These are phyloP conservation scores for Zaprionus capensis DNA, from an alignment of 1,140 invertebrate genomes.

Conservation along the genomic window DNA sequence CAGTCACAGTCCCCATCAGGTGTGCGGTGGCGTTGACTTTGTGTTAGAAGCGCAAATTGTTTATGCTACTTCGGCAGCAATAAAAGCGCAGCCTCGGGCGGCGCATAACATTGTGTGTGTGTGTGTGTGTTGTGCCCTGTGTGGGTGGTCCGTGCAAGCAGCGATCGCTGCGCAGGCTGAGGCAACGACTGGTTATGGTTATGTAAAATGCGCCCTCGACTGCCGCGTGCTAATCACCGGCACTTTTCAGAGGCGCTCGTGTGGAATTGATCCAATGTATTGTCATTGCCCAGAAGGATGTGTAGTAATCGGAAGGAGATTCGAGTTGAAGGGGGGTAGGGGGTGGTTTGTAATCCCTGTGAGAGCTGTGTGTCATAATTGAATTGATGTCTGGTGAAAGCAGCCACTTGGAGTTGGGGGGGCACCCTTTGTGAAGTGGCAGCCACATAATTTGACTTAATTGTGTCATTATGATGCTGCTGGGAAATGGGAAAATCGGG, in stretches of 20 bases:
- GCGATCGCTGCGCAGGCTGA: slow-evolving; percentile 24
- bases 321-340: neutral
- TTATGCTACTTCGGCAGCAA: slow-evolving; percentile 79
- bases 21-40: slow-evolving; percentile 76
- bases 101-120: neutral
- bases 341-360: slow-evolving; percentile 58
- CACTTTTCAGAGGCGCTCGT: slow-evolving; percentile 73
- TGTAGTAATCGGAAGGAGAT: neutral
- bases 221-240: slow-evolving; percentile 73
- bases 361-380: slow-evolving; percentile 59
- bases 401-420: slow-evolving; percentile 59
- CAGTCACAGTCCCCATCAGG: slow-evolving; percentile 57
- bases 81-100: slow-evolving; percentile 63
- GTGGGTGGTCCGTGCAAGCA: slow-evolving; percentile 65
- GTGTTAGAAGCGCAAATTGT: slow-evolving; percentile 73
- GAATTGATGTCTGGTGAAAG: slow-evolving; percentile 70
- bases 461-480: slow-evolving; percentile 68
- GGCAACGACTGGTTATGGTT: neutral
- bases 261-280: slow-evolving; percentile 73
- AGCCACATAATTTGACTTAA: slow-evolving; percentile 75
- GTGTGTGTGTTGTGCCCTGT: slow-evolving; percentile 37
- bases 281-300: slow-evolving; percentile 47
- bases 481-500: slow-evolving; percentile 39
- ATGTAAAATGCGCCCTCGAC: neutral
- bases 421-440: slow-evolving; percentile 53